Base-by-base conservation (phyloP, 2,797 vertebrate genomes). In the Rhinogobio ventralis region DNA sequence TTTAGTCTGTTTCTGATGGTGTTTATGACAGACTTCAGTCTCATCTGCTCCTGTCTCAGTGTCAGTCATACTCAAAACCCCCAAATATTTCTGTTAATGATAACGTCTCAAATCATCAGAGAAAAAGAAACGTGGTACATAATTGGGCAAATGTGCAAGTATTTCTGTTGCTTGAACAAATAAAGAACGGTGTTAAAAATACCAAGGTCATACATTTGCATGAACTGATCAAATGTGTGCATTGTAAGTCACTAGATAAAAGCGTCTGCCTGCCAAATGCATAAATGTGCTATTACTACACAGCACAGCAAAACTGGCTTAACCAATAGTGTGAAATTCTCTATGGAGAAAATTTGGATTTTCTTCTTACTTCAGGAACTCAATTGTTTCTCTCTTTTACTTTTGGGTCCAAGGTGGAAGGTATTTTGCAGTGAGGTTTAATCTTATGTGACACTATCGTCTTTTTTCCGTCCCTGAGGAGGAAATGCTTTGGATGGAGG, bases 401-500 rank as follows among this genome's bases (percentile, higher is more conserved):
- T 75, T 36, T 36, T 13, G 33, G 72, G 49, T 36, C 7, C 5
- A n/a, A 23, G 49, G 25, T 72, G 7, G 45, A 28, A 49, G 49
- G 19, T 20, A 5, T 60, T 78, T 45, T 7, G 14, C 33, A 4
- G 14, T 64, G 36, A 46, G 36, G 23, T 64, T 30, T 64, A 45
- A 62, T 79, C 14, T 28, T 28, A 28, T 64, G n/a, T 46, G 57
- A 64, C 57, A 7, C 30, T 33, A 23, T 75, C 73, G 55, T 55
- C 19, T 2, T 60, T 39, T 62, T 91, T 92, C 88, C 89, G 91
- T 95, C 92, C 94, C 93, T 91, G 92, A 91, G 92, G 91, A 93
- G 87, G 90, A 92, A 90, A 88, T 92, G 92, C 94, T 94, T 55
- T 2, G 55, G 73, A 55, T 75, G 73, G 73, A 75, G 49, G 19